Conservation (phyloP, 1,140 invertebrate species). For the Bombus haemorrhoidalis region DNA sequence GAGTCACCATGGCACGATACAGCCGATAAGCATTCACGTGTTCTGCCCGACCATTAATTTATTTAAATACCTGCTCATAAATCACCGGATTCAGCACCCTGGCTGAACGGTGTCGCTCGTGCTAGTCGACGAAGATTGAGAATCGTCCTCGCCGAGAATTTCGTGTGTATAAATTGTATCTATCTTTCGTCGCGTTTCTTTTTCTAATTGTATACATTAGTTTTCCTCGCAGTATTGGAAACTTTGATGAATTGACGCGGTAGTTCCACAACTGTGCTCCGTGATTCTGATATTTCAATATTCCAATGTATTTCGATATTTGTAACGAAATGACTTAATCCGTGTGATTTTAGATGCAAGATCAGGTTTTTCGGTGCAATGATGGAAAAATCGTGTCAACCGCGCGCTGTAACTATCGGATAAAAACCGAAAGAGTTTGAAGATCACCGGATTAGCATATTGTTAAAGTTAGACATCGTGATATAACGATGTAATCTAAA, state of each 20-base stretch:
- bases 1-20: not conserved
- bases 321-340: no score
- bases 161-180: not conserved
- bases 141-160: not conserved
- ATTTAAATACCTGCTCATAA: constrained; percentile 51
- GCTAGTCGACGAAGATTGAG: constrained; percentile 52
- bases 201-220: not conserved
- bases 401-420: no score
- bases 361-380: no score
- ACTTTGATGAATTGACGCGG: no score
- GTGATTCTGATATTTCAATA: no score
- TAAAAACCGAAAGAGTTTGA: not conserved
- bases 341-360: no score
- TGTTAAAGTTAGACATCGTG: not conserved
- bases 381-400: no score
- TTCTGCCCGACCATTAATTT: constrained; percentile 18
- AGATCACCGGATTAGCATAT: not conserved
- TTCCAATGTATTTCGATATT: no score
- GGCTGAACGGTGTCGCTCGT: not conserved
- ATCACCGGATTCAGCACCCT: constrained; percentile 39
- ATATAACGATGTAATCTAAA: not conserved
- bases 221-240: no score
- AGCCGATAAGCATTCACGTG: constrained; percentile 41
- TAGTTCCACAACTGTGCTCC: no score
- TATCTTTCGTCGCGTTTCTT: not conserved